Percentiles rank a stretch among this genome's conserved stretches.
Evolutionary conservation across 2,113 vertebrate species (phyloP).

Genomic region (Odocoileus hemionus): DNA sequence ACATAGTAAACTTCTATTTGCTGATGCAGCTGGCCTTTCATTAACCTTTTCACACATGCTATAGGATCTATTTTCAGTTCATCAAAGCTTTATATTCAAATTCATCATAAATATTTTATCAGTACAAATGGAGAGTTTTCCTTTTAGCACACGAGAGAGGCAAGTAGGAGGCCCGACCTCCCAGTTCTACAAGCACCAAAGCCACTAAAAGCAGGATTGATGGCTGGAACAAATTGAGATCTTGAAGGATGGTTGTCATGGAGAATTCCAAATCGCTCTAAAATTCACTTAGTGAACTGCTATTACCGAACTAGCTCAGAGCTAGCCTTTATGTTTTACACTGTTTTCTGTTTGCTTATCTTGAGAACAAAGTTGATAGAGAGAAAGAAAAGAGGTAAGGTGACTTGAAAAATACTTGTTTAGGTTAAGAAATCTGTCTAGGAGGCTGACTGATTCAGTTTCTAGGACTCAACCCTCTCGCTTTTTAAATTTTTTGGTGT

Average conservation of each 20-base stretch:
- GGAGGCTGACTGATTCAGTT: neutral
- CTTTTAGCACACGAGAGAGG: neutral
- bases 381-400: neutral
- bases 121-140: neutral
- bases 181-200: neutral
- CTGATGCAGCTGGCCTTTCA: neutral
- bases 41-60: slow-evolving; percentile 2
- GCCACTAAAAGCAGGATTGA: neutral
- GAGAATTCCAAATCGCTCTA: neutral
- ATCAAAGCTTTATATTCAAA: neutral
- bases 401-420: neutral
- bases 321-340: neutral
- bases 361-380: neutral
- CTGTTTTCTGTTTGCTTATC: neutral
- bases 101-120: neutral
- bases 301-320: neutral
- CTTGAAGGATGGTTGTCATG: neutral
- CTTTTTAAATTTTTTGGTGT: neutral
- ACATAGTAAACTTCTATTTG: slow-evolving; percentile 17
- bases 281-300: neutral
- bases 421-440: neutral
- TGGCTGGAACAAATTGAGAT: neutral
- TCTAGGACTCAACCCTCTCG: neutral
- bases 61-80: neutral
- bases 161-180: neutral